Evolutionary conservation across 2,888 invertebrate species (phyloP).

Genomic region (Tipula lateralis): DNA sequence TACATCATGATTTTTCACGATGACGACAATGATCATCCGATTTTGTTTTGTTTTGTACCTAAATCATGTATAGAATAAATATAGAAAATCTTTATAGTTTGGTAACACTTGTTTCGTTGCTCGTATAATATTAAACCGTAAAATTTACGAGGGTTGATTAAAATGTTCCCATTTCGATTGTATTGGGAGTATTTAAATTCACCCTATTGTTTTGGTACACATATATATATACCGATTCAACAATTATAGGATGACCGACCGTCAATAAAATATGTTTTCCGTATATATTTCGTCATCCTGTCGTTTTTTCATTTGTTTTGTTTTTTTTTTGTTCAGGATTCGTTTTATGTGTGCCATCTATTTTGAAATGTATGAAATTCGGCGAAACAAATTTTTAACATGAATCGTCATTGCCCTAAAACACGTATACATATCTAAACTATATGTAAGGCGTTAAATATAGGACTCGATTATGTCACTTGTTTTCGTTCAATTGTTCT

Average conservation of each 20-base stretch:
- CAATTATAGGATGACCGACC: background rate
- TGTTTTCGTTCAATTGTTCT: background rate
- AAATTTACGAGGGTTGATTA: background rate
- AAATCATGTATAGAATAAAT: background rate
- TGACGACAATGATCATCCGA: background rate
- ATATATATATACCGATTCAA: background rate
- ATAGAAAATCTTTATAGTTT: slow-evolving; percentile 4
- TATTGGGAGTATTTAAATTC: background rate
- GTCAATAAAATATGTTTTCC: slow-evolving; percentile 19
- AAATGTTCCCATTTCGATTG: background rate
- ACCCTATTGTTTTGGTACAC: no score
- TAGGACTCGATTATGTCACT: background rate
- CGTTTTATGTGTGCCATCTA: background rate
- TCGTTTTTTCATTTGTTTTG: background rate
- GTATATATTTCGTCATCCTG: slow-evolving; percentile 19
- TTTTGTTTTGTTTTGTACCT: background rate
- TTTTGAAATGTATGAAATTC: background rate
- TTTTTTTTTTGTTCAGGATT: no score
- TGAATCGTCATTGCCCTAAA: background rate
- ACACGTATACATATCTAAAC: background rate
- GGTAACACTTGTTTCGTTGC: slow-evolving; percentile 19
- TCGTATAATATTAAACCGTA: background rate
- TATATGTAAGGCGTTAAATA: slow-evolving; percentile 12
- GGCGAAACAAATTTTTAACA: background rate
- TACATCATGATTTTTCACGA: background rate